A percentile compares a stretch with the other conserved stretches of the same genome.
Evolutionary conservation across 1,140 invertebrate genomes (phyloP).

Genomic region (Atta colombica): DNA sequence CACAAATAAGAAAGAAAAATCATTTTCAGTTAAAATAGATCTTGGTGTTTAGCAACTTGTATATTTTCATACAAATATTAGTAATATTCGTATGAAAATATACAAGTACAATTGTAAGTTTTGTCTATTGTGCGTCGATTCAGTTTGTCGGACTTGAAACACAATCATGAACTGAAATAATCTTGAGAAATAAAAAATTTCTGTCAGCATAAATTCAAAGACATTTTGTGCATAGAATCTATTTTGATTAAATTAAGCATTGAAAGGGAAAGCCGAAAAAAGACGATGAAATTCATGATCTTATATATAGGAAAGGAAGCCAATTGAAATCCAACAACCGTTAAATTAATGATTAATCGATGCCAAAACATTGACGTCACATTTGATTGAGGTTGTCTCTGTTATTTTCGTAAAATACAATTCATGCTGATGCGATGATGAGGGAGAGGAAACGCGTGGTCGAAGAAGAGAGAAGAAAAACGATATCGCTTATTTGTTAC

Average conservation of each 20-base stretch:
- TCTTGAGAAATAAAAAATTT: neutral
- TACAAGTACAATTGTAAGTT: no score
- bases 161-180: no score
- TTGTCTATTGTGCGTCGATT: no score
- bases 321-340: neutral
- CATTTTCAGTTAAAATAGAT: no score
- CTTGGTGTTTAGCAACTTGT: no score
- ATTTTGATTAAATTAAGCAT: neutral
- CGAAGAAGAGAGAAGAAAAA: neutral
- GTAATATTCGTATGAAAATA: no score
- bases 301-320: neutral
- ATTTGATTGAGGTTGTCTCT: neutral
- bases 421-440: neutral
- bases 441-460: neutral
- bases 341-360: constrained; percentile 60
- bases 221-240: neutral
- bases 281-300: neutral
- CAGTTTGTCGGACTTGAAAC: no score
- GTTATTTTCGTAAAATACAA: constrained; percentile 56
- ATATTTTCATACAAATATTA: no score
- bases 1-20: no score
- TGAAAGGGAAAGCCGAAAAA: neutral
- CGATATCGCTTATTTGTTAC: neutral
- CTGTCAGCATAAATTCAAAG: neutral
- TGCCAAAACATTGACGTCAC: constrained; percentile 33